Evolutionary conservation across 2,797 vertebrate genomes (phyloP), one percentile per base, ranked within the genome.

Genomic region (Columba guinea): DNA sequence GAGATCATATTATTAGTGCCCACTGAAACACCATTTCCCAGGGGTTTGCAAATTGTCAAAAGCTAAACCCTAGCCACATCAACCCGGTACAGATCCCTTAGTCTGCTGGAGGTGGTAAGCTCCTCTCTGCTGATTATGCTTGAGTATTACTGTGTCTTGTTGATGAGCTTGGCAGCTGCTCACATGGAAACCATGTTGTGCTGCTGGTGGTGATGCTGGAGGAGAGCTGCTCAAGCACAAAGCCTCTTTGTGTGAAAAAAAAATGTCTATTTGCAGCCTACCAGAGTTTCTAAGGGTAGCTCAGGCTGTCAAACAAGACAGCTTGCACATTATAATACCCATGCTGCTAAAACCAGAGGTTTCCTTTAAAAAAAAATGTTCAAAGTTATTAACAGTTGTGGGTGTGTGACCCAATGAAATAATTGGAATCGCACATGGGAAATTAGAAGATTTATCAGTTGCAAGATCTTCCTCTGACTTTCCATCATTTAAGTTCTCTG

Each of bases 81-180:
- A 55, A 11, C 56, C 46, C 2, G 2, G 34, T 49, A 37, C 59
- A 87, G 53, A 74, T 39, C 78, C 46, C 41, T 60, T 23, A 26
- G 59, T 32, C 63, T 94, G 91, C 87, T 71, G 74, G 70, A 69
- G n/a, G 20, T 70, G 71, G 75, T 65, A 65, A 95, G 46, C 82
- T 82, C 24, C 91, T 80, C 59, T 74, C 69, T 5, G 13, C 69
- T 92, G 48, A 77, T 68, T 53, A n/a, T 90, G 59, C 49, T 26
- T 30, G 69, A 69, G 55, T 62, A 83, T 67, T 53, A 63, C 89
- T 56, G 2, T 27, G 55, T 59, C 76, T 58, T 48, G 52, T 2
- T 80, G 91, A 90, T 80, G 67, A 94, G 71, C 56, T 62, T 93
- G 93, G 85, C 95, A 92, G 84, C 92, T 95, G 82, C 73, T 92